phyloP scores from a whole-genome alignment of 92 coral and sea anemone species.

The Porites cylindrica region DNA sequence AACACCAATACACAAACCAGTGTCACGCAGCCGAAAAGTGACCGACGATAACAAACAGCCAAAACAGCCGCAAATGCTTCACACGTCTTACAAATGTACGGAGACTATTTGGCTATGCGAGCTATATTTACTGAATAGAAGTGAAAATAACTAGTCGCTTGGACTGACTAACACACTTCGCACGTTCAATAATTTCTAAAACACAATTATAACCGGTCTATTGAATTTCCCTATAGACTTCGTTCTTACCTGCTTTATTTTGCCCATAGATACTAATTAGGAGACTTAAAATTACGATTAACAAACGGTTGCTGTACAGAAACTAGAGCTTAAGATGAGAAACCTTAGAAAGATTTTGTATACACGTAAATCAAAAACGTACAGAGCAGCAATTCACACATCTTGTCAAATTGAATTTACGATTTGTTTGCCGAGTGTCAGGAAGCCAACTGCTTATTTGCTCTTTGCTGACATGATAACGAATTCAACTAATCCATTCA shows the following conservation, averaged over 20 bases:
- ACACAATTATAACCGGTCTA: neutral
- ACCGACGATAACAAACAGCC: neutral
- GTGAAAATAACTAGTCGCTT: neutral
- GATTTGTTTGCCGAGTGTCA: conserved; percentile 10
- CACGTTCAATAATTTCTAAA: conserved; percentile 6
- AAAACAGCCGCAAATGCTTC: conserved; percentile 1
- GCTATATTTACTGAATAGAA: too few relatives aligned
- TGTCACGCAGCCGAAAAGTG: conserved; percentile 38
- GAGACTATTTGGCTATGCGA: neutral
- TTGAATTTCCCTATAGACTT: conserved; percentile 5
- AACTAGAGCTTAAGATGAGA: neutral
- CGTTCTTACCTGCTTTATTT: neutral
- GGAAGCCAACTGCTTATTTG: conserved; percentile 18
- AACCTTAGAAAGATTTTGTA: neutral
- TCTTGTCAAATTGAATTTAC: neutral
- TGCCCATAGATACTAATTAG: conserved; percentile 10
- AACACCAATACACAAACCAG: conserved; percentile 19
- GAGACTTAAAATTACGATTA: neutral
- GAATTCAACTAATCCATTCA: conserved; percentile 11
- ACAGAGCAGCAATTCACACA: neutral
- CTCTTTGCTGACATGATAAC: neutral
- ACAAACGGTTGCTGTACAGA: neutral
- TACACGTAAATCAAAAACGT: conserved; percentile 4
- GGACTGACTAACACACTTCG: neutral
- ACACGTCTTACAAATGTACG: neutral